Conservation (phyloP, 1,140 invertebrate genomes). For the Caenorhabditis remanei region DNA sequence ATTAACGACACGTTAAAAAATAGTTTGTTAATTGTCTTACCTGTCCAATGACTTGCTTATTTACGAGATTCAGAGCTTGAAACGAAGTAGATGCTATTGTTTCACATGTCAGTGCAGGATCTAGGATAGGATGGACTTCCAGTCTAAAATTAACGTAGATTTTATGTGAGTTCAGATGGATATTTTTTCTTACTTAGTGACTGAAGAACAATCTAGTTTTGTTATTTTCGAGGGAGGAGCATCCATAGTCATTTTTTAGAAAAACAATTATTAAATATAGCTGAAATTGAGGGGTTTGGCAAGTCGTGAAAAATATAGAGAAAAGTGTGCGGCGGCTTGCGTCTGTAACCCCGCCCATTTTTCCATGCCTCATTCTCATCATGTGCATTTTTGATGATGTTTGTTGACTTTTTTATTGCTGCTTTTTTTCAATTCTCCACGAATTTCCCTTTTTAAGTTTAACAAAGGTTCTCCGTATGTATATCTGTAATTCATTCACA, state of each 20-base stretch:
- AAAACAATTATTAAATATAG: neutral
- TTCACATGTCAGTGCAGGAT: neutral
- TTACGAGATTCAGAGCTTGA: conserved; percentile 75
- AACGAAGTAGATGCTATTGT: conserved; percentile 52
- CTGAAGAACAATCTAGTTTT: neutral
- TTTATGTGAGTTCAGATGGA: neutral
- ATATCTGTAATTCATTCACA: no score
- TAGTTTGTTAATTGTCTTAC: neutral
- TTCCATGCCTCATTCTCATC: neutral
- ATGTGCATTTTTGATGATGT: conserved; percentile 40
- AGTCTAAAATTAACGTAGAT: neutral
- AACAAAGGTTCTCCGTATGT: no score
- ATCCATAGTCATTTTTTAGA: neutral
- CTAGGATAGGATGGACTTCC: conserved; percentile 7
- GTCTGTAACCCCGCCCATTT: conserved; percentile 2
- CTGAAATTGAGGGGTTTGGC: neutral
- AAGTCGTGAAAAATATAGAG: neutral
- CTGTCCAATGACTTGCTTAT: conserved; percentile 6
- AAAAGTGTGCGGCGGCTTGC: conserved; percentile 31
- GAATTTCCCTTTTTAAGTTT: neutral
- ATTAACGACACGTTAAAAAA: neutral
- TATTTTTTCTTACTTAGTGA: neutral
- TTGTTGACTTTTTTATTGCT: conserved; percentile 4
- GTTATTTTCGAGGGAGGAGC: conserved; percentile 20
- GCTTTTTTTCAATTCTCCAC: neutral